Base-by-base conservation (phyloP, 2,888 invertebrate genomes). In the Tiliacea aurago region DNA sequence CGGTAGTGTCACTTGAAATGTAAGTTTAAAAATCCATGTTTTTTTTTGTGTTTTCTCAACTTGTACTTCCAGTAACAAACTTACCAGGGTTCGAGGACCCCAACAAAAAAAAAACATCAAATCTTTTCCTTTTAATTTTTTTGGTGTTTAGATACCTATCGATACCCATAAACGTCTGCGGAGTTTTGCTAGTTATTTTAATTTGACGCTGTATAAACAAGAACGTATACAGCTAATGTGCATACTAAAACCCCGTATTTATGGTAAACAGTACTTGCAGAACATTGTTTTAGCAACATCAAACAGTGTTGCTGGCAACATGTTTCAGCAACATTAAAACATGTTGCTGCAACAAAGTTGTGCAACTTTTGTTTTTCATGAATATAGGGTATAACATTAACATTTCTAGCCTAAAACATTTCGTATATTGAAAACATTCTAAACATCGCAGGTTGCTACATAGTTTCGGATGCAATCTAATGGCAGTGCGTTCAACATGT, bases 401-500 rank as follows among this genome's bases (percentile, higher is more conserved):
- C 64, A 78, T 56, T 70, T 64, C 78, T 85, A 87, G 85, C 78
- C 76, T 81, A 75, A 49, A 63, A 70, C 67, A 70, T 61, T 65
- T 77, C 33, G 20, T 73, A 75, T 64, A 56, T 67, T 73, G 37
- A 65, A 68, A 71, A 72, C 75, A 86, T 77, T 74, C 73, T 49
- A 73, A 75, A 80, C 83, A 82, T 84, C 33, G 77, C 85, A 84
- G 70, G 78, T 61, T 76, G 74, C 86, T 86, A 86, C 77, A 79
- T 71, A 84, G 63, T 78, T 66, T 73, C 69, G 80, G 88, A 87
- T 87, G 86, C 88, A 87, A 86, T 78, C 88, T 86, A 87, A 81
- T 88, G 87, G 86, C 88, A 86, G 89, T 91, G 92, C 90, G 85
- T 28, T 86, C 83, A 82, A 86, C 88, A 91, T 90, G 80, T 90